phyloP scores from a whole-genome alignment of 2,888 invertebrate genomes.

The Monoplex corrugatus region DNA sequence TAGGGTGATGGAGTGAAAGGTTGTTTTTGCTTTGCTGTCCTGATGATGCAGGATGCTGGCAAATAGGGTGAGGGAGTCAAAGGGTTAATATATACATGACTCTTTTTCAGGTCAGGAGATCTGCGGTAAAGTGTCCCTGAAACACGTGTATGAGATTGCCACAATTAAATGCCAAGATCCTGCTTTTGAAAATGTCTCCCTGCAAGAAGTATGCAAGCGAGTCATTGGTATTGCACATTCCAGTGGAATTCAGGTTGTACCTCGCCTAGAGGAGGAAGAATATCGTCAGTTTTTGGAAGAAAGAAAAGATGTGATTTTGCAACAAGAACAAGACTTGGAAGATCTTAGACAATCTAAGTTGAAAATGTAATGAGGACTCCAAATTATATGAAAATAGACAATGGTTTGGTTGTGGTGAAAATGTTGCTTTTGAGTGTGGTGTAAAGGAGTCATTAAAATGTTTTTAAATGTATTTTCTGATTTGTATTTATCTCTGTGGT shows the following conservation, averaged over 20 bases:
- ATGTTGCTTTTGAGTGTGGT: background rate
- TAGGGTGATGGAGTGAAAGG: too few relatives aligned
- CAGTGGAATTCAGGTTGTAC: conserved; percentile 93
- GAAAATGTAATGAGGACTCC: too few relatives aligned
- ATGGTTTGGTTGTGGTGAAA: too few relatives aligned
- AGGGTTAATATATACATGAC: too few relatives aligned
- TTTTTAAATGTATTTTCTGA: too few relatives aligned
- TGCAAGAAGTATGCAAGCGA: conserved; percentile 87
- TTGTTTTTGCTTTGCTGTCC: too few relatives aligned
- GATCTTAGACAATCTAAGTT: conserved; percentile 93
- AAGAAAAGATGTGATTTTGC: conserved; percentile 87
- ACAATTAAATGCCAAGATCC: conserved; percentile 96
- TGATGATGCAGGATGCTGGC: too few relatives aligned
- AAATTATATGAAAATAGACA: too few relatives aligned
- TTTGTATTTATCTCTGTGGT: too few relatives aligned
- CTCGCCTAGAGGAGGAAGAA: conserved; percentile 88
- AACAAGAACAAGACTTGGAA: conserved; percentile 89
- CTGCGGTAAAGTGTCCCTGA: conserved; percentile 94
- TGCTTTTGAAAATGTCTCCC: conserved; percentile 70
- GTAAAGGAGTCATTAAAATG: too few relatives aligned
- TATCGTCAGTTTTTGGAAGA: conserved; percentile 90
- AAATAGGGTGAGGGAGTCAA: too few relatives aligned
- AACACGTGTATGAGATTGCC: conserved; percentile 99
- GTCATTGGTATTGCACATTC: conserved; percentile 90
- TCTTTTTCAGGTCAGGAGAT: conserved; percentile 86